Base-by-base conservation (phyloP, 1,140 invertebrate species). In the Asbolus verrucosus region DNA sequence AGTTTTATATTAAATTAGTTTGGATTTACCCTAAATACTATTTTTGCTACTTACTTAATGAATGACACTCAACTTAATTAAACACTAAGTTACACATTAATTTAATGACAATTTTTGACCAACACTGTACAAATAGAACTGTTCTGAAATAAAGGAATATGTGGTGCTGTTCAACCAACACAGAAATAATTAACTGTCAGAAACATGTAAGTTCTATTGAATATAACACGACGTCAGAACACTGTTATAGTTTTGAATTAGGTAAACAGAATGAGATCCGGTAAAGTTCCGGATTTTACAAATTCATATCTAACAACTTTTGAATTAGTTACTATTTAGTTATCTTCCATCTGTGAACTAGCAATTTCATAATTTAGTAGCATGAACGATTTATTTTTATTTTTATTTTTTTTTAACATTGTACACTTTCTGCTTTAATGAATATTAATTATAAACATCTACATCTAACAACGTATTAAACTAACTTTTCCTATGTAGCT, bases 201-300 rank as follows among this genome's bases (percentile, higher is more conserved):
- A 54, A 54, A 54, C 46, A 54, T 54, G 41, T 46, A 46, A 46
- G 41, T 54, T 54, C 46, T 54, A 54, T 54, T 54, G 46, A 54
- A 54, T 54, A 27, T 54, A 54, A 27, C 46, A 54, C 46, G 46
- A 54, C 46, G 46, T 54, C 46, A 54, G 46, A 54, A 54, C 41
- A 46, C 9, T 54, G 46, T 54, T 54, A 54, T 54, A 54, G 46
- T 54, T 54, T 54, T 54, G 46, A 54, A 54, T 54, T 54, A 54
- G 21, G n/a, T 54, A 54, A 54, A 54, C 46, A 54, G 21, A 54
- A 54, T 54, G 46, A 54, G 46, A 54, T 54, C 27, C 46, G 2
- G 19, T 21, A 54, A 14, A 54, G 46, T 54, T 54, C 24, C 13
- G 46, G 46, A 13, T 54, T 54, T 54, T 54, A 24, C 21, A 16